Percentiles rank a stretch among this genome's conserved stretches.
Conservation (phyloP, 2,113 vertebrate species). For the Archocentrus centrarchus region DNA sequence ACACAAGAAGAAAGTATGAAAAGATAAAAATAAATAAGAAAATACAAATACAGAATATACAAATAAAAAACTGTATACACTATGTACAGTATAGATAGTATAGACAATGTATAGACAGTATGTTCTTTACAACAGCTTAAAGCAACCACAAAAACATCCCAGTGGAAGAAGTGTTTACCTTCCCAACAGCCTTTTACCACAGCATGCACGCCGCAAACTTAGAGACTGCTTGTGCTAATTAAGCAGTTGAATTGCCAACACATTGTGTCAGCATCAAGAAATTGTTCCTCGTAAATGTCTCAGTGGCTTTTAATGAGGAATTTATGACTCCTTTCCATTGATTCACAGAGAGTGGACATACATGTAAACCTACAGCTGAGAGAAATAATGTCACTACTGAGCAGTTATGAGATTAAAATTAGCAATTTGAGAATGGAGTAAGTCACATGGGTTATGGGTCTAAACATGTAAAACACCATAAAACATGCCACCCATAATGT, state of each 20-base stretch:
- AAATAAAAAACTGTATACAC: too few relatives aligned
- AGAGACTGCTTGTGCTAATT: conserved; percentile 25
- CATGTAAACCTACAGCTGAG: background rate
- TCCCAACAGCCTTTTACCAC: conserved; percentile 33
- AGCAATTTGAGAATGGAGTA: conserved; percentile 18
- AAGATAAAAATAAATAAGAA: too few relatives aligned
- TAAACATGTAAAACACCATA: background rate
- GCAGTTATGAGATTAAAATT: conserved; percentile 19
- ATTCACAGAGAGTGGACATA: background rate
- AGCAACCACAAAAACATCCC: conserved; percentile 40
- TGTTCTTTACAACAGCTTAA: conserved; percentile 55
- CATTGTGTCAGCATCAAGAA: background rate
- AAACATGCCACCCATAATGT: conserved; percentile 14
- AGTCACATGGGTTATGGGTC: background rate
- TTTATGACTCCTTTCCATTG: background rate
- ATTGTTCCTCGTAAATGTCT: conserved; percentile 9
- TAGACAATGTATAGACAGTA: conserved; percentile 22
- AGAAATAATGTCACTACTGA: background rate
- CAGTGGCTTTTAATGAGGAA: background rate
- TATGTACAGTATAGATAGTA: too few relatives aligned
- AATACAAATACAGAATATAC: too few relatives aligned
- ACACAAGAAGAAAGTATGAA: too few relatives aligned
- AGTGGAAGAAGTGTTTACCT: conserved; percentile 33
- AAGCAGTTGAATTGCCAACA: conserved; percentile 24
- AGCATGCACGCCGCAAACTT: background rate